Evolutionary conservation across 2,888 invertebrate genomes (phyloP), one percentile per base, ranked within the genome.

Genomic region (Acleris holmiana): DNA sequence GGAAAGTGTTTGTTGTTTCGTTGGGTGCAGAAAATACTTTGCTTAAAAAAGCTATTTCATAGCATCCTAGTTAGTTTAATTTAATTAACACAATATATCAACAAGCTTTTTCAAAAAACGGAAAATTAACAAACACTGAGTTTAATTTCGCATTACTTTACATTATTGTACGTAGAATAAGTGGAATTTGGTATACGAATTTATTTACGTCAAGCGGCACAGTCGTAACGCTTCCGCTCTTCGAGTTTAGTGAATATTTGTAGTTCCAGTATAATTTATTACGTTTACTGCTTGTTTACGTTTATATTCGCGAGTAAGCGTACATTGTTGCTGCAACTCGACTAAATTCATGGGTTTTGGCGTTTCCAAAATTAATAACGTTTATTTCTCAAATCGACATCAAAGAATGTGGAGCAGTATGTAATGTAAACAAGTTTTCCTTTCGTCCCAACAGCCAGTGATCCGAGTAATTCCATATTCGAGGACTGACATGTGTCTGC

Each of bases 381-480:
- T 58, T 57, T 25, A 57, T 54, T 67, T 67, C 58, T 59, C 62
- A 71, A 56, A 66, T 67, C 51, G 50, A 65, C 63, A 66, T 71
- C 69, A 71, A 76, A 74, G 71, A 68, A 68, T 61, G 50, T 66
- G 67, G 62, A 67, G 55, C 54, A 67, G 15, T 63, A 56, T 64
- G 69, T 68, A 75, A 78, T 64, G 69, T 68, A 74, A 78, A 80
- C 73, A 76, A 69, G 69, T 69, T 69, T 64, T 66, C 73, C 69
- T 73, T 70, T 71, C 70, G 69, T 72, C 63, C 69, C 67, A 66
- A 35, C 41, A 65, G 63, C 72, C 68, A 68, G 67, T 69, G 75
- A 75, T 73, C 75, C 73, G 73, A 63, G 73, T 77, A 74, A 80
- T 80, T 77, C 75, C 71, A 73, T 78, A 81, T 80, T 78, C 77